Evolutionary conservation across 2,888 invertebrate genomes (phyloP).

Genomic region (Pyrocoelia pectoralis): DNA sequence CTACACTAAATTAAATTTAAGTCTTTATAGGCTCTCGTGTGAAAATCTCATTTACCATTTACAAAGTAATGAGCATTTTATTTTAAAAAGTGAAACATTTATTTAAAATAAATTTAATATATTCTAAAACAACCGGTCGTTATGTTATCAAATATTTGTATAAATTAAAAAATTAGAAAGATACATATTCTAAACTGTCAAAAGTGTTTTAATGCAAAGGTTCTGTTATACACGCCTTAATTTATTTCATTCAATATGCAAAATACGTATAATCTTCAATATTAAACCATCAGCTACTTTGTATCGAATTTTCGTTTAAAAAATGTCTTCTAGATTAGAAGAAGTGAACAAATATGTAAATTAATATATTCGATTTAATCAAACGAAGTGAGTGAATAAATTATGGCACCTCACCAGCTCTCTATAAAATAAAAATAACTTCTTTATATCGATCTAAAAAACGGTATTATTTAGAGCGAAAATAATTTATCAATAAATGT

Average conservation of each 20-base stretch:
- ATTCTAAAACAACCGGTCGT: conserved; percentile 1
- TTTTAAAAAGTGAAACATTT: not conserved
- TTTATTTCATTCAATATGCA: conserved; percentile 1
- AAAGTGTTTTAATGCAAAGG: not conserved
- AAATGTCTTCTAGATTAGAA: not conserved
- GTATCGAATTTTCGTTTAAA: not conserved
- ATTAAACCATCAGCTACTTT: conserved; percentile 1
- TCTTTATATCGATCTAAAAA: not conserved
- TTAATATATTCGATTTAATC: not conserved
- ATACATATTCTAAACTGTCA: not conserved
- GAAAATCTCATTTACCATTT: conserved; percentile 8
- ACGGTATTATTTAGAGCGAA: not conserved
- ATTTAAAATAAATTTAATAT: conserved; percentile 14
- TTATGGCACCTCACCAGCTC: not conserved
- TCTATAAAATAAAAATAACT: not conserved
- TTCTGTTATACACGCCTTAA: not conserved
- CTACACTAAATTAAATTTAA: not conserved
- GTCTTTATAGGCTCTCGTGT: not conserved
- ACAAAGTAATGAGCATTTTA: not conserved
- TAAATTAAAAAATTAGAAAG: conserved; percentile 9
- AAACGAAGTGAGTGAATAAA: not conserved
- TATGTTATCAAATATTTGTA: conserved; percentile 16
- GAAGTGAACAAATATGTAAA: not conserved
- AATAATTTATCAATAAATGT: not conserved
- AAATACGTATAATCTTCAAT: not conserved